These are phyloP conservation scores for Festucalex cinctus DNA, from an alignment of 2,113 vertebrate species.

Conservation along the genomic window DNA sequence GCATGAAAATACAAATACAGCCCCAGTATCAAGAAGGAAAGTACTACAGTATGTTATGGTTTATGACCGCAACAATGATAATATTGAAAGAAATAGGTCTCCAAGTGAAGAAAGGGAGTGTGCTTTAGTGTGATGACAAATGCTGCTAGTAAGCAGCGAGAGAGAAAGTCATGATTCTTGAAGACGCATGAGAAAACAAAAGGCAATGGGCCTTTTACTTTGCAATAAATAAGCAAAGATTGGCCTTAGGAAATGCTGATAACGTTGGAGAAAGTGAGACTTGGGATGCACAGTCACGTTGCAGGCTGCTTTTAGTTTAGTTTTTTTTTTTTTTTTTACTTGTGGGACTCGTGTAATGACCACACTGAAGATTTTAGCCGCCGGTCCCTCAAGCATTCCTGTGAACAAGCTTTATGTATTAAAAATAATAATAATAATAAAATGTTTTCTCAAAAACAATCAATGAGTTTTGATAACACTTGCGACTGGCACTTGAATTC, in stretches of 20 bases:
- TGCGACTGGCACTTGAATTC: not conserved
- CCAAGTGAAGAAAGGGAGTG: constrained; percentile 1
- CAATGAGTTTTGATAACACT: constrained; percentile 10
- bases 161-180: not conserved
- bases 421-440: not conserved
- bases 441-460: constrained; percentile 21
- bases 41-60: not conserved
- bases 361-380: constrained; percentile 33
- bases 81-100: not conserved
- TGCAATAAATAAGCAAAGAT: constrained; percentile 14
- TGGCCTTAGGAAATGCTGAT: constrained; percentile 3
- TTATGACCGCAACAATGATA: not conserved
- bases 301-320: constrained; percentile 19
- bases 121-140: constrained; percentile 28
- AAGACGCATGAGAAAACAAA: constrained; percentile 24
- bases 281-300: constrained; percentile 9
- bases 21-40: not conserved
- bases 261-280: constrained; percentile 7
- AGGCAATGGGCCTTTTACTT: constrained; percentile 10
- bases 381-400: constrained; percentile 30
- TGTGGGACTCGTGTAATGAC: constrained; percentile 33
- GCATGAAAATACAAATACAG: not conserved
- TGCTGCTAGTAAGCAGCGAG: constrained; percentile 1
- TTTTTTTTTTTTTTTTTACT: constrained; percentile 8
- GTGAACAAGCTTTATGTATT: constrained; percentile 31